Evolutionary conservation across 2,113 vertebrate species (phyloP).

Genomic region (Clupea harengus): DNA sequence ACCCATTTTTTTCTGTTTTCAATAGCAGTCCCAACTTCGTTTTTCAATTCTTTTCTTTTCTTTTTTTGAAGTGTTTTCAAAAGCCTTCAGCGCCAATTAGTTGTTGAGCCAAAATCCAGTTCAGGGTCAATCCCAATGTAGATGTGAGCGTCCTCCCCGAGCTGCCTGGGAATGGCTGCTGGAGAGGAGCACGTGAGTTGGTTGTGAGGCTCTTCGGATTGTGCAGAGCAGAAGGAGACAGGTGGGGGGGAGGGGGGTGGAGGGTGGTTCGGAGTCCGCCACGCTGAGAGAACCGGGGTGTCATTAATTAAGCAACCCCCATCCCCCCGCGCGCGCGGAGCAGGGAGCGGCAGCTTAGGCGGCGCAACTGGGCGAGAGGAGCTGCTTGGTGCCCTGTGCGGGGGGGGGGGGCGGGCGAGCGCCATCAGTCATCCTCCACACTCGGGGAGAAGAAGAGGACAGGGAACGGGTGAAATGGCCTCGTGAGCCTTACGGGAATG

Average conservation of each 20-base stretch:
- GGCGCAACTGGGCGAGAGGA: neutral
- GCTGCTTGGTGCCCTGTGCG: neutral
- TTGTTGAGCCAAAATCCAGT: neutral
- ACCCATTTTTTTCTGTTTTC: neutral
- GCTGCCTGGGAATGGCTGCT: neutral
- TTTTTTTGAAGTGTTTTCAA: neutral
- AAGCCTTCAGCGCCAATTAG: neutral
- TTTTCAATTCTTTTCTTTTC: neutral
- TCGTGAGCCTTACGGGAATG: neutral
- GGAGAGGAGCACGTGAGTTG: neutral
- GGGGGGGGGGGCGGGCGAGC: neutral
- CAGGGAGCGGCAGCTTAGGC: neutral
- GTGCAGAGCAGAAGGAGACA: neutral
- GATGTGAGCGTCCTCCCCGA: neutral
- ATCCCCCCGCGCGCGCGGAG: too few species aligned
- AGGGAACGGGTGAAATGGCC: neutral
- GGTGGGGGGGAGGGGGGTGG: neutral
- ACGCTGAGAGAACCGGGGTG: neutral
- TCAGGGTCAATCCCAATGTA: slow-evolving; percentile 6
- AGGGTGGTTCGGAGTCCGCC: neutral
- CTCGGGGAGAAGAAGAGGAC: neutral
- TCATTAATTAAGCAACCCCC: neutral
- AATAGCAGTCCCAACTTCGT: neutral
- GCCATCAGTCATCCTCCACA: neutral
- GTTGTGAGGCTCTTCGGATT: neutral